Conservation (phyloP, 2,797 vertebrate genomes). For the Gouania willdenowi region DNA sequence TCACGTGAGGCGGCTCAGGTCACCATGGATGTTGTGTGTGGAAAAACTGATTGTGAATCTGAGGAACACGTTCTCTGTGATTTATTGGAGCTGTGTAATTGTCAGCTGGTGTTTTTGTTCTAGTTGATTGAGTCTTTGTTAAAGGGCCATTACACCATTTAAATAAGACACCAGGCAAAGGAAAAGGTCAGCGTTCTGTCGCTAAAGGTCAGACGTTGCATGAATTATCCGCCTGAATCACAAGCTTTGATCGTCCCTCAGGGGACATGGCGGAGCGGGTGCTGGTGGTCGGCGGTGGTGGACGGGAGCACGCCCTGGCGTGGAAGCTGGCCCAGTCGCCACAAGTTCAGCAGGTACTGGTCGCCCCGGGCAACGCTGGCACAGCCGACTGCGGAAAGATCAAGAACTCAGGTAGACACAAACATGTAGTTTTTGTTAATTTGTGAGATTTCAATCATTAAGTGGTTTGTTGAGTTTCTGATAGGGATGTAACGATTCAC, state of each 20-base stretch:
- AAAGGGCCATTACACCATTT: conserved; percentile 34
- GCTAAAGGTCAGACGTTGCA: conserved; percentile 57
- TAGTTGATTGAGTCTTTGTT: conserved; percentile 33
- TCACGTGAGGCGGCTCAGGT: no score
- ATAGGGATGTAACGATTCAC: no score
- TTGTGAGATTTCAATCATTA: no score
- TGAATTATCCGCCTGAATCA: conserved; percentile 35
- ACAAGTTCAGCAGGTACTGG: conserved; percentile 83
- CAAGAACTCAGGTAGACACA: conserved; percentile 91
- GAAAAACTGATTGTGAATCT: no score
- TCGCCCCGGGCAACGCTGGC: conserved; percentile 92
- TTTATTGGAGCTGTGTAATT: no score
- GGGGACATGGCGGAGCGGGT: conserved; percentile 83
- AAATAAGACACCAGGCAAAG: conserved; percentile 28
- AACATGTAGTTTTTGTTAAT: no score
- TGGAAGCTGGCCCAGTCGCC: conserved; percentile 93
- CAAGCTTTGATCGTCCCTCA: conserved; percentile 4
- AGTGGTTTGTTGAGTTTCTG: no score
- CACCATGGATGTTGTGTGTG: no score
- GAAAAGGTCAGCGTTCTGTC: conserved; percentile 67
- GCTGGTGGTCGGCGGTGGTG: conserved; percentile 87
- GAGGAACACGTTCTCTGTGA: no score
- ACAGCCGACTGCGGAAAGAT: conserved; percentile 84
- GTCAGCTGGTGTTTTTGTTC: conserved; percentile 41
- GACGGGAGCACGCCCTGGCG: conserved; percentile 87